Conservation (phyloP, 2,797 vertebrate species). For the Eospalax fontanierii region DNA sequence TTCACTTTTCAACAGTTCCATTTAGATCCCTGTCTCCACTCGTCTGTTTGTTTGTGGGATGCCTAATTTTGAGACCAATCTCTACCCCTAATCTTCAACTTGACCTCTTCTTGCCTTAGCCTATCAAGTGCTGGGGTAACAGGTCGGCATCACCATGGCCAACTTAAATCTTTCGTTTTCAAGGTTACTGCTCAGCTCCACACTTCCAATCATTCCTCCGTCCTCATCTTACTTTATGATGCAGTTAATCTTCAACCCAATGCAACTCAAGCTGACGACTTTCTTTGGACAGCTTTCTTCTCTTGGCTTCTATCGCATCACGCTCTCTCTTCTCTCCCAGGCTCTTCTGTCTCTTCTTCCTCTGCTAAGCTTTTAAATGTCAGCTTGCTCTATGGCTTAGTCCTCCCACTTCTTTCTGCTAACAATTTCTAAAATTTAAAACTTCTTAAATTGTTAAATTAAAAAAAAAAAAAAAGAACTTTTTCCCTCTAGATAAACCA, state of each 20-base stretch:
- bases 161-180: not conserved
- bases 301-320: conserved; percentile 53
- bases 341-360: conserved; percentile 65
- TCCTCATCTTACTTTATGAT: conserved; percentile 15
- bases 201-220: not conserved
- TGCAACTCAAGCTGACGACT: not conserved
- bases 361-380: conserved; percentile 78
- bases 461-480: conserved; percentile 45
- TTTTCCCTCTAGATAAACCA: not conserved
- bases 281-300: conserved; percentile 20
- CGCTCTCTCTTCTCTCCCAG: conserved; percentile 37
- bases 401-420: conserved; percentile 66
- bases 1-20: not conserved
- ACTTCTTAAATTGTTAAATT: conserved; percentile 60
- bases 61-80: not conserved
- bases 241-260: not conserved
- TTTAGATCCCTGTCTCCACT: not conserved
- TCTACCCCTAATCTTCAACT: not conserved
- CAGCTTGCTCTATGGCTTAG: conserved; percentile 61
- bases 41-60: not conserved
- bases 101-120: not conserved
- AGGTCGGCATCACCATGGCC: no score
- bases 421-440: conserved; percentile 52
- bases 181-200: not conserved
- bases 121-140: not conserved